A percentile compares a stretch with the other conserved stretches of the same genome.
Evolutionary conservation across 1,140 invertebrate genomes (phyloP).

Genomic region (Fopius arisanus): DNA sequence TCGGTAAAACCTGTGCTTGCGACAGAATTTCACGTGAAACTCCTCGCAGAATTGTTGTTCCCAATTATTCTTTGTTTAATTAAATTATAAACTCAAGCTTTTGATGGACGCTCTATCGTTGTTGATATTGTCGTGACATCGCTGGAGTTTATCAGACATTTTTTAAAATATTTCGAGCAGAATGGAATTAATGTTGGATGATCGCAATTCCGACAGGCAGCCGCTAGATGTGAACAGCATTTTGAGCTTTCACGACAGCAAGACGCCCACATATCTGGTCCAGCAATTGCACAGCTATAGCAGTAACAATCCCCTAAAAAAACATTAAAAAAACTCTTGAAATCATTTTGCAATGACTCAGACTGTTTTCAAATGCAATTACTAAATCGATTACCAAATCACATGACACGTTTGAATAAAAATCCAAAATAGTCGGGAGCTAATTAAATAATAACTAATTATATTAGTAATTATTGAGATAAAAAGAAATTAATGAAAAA

Average conservation of each 20-base stretch:
- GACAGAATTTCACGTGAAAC: constrained; percentile 13
- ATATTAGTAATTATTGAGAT: too few species aligned
- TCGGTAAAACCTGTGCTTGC: constrained; percentile 8
- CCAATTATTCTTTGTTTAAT: not conserved
- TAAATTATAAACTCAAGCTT: not conserved
- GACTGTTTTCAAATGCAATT: too few species aligned
- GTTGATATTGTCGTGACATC: constrained; percentile 41
- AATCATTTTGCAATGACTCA: not conserved
- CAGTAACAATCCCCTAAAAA: constrained; percentile 62
- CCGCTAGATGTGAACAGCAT: constrained; percentile 62
- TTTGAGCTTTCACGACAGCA: constrained; percentile 59
- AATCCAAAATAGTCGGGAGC: too few species aligned
- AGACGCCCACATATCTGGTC: constrained; percentile 59
- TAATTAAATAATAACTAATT: too few species aligned
- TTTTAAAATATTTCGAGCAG: constrained; percentile 62
- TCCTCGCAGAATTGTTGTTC: not conserved
- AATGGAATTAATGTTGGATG: constrained; percentile 56
- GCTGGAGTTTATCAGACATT: constrained; percentile 51
- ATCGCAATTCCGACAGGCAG: constrained; percentile 62
- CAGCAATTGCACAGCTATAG: constrained; percentile 56
- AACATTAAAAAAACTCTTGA: not conserved
- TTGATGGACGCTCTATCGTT: not conserved
- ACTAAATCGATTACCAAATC: too few species aligned
- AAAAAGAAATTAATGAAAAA: too few species aligned
- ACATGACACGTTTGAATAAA: too few species aligned